Conservation (phyloP, 1,140 invertebrate genomes). For the Drosophila albomicans region DNA sequence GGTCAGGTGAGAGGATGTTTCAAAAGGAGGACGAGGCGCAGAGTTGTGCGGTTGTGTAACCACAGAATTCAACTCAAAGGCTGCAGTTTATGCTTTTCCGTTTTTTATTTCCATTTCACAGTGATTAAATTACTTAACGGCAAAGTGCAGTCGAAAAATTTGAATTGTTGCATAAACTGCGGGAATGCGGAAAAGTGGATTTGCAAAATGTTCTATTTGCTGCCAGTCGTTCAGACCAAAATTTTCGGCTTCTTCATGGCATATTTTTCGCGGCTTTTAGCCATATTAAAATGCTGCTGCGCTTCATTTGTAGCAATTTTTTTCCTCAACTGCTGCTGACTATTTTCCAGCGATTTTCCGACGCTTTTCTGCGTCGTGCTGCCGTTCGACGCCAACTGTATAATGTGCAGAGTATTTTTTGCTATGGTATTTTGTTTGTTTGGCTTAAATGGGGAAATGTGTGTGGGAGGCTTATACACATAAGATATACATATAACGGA, state of each 20-base stretch:
- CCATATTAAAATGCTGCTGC: conserved; percentile 85
- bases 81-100: neutral
- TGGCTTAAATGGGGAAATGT: conserved; percentile 9
- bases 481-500: neutral
- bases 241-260: conserved; percentile 25
- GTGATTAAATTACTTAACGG: conserved; percentile 50
- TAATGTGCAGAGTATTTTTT: conserved; percentile 30
- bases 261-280: conserved; percentile 85
- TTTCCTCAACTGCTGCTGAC: conserved; percentile 11
- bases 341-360: conserved; percentile 21
- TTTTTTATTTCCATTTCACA: neutral
- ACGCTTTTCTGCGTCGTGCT: conserved; percentile 11
- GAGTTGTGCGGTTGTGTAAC: conserved; percentile 6
- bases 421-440: conserved; percentile 1
- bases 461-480: conserved; percentile 13
- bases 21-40: neutral
- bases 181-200: conserved; percentile 17
- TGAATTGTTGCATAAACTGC: conserved; percentile 47
- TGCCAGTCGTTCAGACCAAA: neutral
- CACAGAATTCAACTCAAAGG: conserved; percentile 24
- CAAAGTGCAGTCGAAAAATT: conserved; percentile 29
- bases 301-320: conserved; percentile 54
- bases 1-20: neutral
- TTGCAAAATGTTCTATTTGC: conserved; percentile 28
- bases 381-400: conserved; percentile 4